phyloP scores from a whole-genome alignment of 2,113 vertebrate genomes.

The Plecotus auritus region DNA sequence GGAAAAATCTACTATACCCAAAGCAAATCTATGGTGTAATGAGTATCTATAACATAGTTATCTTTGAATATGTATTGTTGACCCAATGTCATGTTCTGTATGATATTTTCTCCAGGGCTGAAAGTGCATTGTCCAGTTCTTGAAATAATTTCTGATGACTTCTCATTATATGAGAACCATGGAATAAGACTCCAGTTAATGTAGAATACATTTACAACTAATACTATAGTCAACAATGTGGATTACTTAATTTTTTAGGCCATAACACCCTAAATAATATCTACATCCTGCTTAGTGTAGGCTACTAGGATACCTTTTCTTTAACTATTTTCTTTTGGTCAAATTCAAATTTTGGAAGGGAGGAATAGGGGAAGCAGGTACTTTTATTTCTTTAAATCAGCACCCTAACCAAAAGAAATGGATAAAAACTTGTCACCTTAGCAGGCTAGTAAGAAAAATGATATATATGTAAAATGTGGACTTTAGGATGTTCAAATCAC shows the following conservation, averaged over 20 bases:
- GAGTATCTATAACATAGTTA: not conserved
- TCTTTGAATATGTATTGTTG: constrained; percentile 22
- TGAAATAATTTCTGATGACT: constrained; percentile 32
- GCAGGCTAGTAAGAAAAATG: not conserved
- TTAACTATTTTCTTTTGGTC: not conserved
- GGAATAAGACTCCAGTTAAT: not conserved
- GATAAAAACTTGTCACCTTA: not conserved
- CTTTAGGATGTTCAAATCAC: not conserved
- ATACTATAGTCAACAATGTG: not conserved
- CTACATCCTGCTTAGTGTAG: not conserved
- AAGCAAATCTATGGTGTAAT: constrained; percentile 9
- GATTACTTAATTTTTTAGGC: not conserved
- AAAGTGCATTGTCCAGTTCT: constrained; percentile 9
- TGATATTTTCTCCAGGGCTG: not conserved
- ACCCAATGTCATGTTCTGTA: not conserved
- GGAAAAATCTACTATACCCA: not conserved
- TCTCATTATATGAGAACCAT: not conserved
- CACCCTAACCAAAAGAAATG: not conserved
- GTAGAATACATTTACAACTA: not conserved
- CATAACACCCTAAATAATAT: not conserved
- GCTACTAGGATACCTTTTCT: not conserved
- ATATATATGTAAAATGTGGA: not conserved
- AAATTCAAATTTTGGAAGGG: not conserved
- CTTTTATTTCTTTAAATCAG: not conserved
- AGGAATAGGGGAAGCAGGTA: not conserved